Evolutionary conservation across 1,140 invertebrate species (phyloP).

Genomic region (Venturia canescens): DNA sequence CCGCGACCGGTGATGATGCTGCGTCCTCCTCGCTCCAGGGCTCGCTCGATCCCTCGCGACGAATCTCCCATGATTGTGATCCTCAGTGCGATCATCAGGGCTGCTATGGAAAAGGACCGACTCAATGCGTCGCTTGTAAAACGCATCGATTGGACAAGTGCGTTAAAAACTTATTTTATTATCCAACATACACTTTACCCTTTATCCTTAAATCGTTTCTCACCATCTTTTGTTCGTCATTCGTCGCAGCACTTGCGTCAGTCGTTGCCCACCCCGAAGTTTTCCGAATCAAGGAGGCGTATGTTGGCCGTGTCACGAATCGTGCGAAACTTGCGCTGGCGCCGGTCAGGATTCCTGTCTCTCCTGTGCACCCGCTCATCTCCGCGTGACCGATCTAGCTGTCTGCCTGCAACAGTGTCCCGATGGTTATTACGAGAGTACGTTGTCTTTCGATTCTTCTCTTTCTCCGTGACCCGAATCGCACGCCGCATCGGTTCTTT

Average conservation of each 20-base stretch:
- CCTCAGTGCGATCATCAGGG: conserved; percentile 89
- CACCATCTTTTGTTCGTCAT: conserved; percentile 15
- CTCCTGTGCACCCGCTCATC: conserved; percentile 87
- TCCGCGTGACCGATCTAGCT: conserved; percentile 87
- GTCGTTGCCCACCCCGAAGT: conserved; percentile 87
- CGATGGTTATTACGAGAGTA: conserved; percentile 90
- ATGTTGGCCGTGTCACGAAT: conserved; percentile 90
- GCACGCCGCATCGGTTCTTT: neutral
- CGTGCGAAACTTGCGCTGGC: conserved; percentile 89
- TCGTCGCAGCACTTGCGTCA: conserved; percentile 84
- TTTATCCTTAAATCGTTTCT: neutral
- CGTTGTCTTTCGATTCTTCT: conserved; percentile 57
- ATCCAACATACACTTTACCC: neutral
- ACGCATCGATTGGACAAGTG: conserved; percentile 88
- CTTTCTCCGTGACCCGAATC: neutral
- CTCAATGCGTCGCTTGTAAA: conserved; percentile 88
- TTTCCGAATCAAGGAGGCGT: conserved; percentile 86
- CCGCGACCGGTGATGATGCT: conserved; percentile 45
- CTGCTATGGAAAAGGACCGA: conserved; percentile 88
- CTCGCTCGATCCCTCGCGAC: conserved; percentile 78
- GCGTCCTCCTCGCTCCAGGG: conserved; percentile 53
- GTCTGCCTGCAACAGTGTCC: conserved; percentile 90
- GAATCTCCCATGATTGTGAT: conserved; percentile 86
- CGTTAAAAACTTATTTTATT: conserved; percentile 66
- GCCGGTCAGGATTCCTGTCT: conserved; percentile 89